These are phyloP conservation scores for Myiagra hebetior DNA, from an alignment of 2,113 vertebrate species.

Conservation along the genomic window DNA sequence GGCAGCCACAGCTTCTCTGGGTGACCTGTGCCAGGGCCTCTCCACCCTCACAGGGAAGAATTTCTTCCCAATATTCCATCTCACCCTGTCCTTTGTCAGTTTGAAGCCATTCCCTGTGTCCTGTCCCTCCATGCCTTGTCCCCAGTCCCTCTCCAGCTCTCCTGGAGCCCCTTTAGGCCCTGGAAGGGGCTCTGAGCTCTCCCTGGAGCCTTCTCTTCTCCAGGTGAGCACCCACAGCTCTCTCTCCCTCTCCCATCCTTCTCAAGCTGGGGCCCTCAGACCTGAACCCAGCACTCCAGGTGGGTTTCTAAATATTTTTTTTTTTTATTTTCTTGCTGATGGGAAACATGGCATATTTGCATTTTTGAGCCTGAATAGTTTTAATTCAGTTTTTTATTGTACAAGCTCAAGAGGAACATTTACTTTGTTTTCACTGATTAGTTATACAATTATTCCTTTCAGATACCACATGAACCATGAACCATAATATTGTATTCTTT, in stretches of 20 bases:
- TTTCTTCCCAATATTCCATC: background rate
- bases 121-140: accelerated
- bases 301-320: conserved; percentile 39
- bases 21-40: background rate
- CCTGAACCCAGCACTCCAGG: background rate
- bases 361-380: conserved; percentile 82
- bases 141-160: background rate
- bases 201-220: background rate
- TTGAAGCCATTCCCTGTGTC: background rate
- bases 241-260: background rate
- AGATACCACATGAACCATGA: conserved; percentile 79
- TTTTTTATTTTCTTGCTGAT: conserved; percentile 72
- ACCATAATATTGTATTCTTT: conserved; percentile 79
- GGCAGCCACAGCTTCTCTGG: background rate
- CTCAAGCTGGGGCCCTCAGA: background rate
- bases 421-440: conserved; percentile 82
- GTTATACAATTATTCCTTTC: conserved; percentile 82
- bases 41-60: accelerated
- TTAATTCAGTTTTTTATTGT: conserved; percentile 78
- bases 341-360: conserved; percentile 73
- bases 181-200: background rate
- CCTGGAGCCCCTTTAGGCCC: background rate
- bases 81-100: accelerated
- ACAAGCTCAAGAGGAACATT: conserved; percentile 78
- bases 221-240: background rate